phyloP scores from a whole-genome alignment of 2,113 vertebrate genomes.

The Gadus macrocephalus region DNA sequence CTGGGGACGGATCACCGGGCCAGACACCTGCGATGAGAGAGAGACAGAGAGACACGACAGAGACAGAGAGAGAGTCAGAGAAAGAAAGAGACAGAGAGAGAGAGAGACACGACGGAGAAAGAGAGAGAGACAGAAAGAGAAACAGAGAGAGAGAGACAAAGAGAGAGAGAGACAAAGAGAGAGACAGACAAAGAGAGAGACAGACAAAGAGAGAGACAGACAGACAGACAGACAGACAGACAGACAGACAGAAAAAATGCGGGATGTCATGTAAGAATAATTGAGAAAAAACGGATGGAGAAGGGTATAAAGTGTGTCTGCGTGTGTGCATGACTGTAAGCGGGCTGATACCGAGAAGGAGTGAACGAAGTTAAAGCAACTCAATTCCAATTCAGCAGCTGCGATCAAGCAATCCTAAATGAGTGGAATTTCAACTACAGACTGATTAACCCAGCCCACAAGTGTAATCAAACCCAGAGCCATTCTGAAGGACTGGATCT shows the following conservation, averaged over 20 bases:
- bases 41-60: slow-evolving; percentile 11
- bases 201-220: slow-evolving; percentile 15
- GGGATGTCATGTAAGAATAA: neutral
- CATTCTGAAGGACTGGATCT: slow-evolving; percentile 40
- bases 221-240: too few species aligned
- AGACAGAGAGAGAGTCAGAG: neutral
- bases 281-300: too few species aligned
- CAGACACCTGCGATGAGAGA: slow-evolving; percentile 68
- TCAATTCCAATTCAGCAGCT: slow-evolving; percentile 39
- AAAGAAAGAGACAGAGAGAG: neutral
- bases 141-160: neutral
- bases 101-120: neutral
- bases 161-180: slow-evolving; percentile 7
- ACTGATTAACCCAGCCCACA: slow-evolving; percentile 1
- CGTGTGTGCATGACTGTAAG: neutral
- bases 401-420: slow-evolving; percentile 49
- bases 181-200: neutral
- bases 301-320: neutral
- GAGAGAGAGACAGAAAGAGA: slow-evolving; percentile 7
- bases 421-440: slow-evolving; percentile 50
- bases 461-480: slow-evolving; percentile 26
- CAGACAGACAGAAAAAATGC: slow-evolving; percentile 32
- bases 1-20: slow-evolving; percentile 67
- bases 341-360: slow-evolving; percentile 10
- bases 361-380: slow-evolving; percentile 49